Percentiles rank a stretch among this genome's conserved stretches.
Evolutionary conservation across 2,797 vertebrate species (phyloP).

Genomic region (Xiphophorus birchmanni): DNA sequence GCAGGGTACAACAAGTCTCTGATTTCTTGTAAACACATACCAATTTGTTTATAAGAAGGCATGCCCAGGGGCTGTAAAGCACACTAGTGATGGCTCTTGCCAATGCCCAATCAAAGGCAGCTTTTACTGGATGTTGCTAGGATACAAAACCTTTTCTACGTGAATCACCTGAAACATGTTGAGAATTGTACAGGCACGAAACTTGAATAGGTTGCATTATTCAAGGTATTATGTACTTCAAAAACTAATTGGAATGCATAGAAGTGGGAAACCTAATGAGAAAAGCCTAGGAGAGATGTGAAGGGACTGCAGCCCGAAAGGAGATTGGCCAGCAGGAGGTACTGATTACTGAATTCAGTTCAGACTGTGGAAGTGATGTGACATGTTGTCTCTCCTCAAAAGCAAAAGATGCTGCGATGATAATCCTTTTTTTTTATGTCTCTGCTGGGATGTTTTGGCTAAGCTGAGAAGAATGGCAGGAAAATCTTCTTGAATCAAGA

Average conservation of each 20-base stretch:
- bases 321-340: constrained; percentile 66
- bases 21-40: constrained; percentile 63
- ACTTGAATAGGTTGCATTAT: constrained; percentile 65
- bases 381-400: constrained; percentile 68
- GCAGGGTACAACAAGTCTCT: constrained; percentile 46
- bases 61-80: constrained; percentile 40
- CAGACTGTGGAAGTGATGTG: constrained; percentile 52
- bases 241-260: constrained; percentile 71
- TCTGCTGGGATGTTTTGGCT: constrained; percentile 47
- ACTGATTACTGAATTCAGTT: constrained; percentile 63
- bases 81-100: constrained; percentile 33
- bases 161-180: constrained; percentile 62
- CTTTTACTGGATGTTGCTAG: constrained; percentile 71
- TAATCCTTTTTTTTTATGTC: constrained; percentile 63
- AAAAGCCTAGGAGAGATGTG: constrained; percentile 56
- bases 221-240: constrained; percentile 66
- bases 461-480: constrained; percentile 35
- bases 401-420: constrained; percentile 45
- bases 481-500: constrained; percentile 35
- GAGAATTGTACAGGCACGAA: constrained; percentile 67
- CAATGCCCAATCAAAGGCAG: constrained; percentile 44
- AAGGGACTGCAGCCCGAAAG: constrained; percentile 46
- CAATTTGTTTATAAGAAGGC: constrained; percentile 47
- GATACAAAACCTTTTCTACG: constrained; percentile 69
- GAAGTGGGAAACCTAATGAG: constrained; percentile 65